Evolutionary conservation across 1,140 invertebrate genomes (phyloP).

Genomic region (Drosophila oshimai): DNA sequence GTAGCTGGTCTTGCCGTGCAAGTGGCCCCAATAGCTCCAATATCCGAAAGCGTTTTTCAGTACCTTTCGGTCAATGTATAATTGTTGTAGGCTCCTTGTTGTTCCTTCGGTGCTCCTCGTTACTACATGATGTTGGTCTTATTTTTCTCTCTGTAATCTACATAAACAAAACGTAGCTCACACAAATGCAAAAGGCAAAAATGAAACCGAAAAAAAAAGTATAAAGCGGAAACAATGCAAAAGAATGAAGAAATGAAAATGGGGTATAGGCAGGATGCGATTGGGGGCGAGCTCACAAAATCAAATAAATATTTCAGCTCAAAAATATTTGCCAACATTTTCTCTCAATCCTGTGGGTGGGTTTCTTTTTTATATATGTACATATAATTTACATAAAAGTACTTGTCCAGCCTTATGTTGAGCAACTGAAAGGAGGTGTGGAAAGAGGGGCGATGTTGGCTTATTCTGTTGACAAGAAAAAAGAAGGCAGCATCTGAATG

Average conservation of each 20-base stretch:
- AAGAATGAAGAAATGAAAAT: not conserved
- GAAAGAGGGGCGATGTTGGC: not conserved
- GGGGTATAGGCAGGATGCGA: not conserved
- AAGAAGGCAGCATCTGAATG: slow-evolving; percentile 49
- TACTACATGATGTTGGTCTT: not conserved
- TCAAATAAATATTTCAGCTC: slow-evolving; percentile 67
- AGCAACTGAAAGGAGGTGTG: slow-evolving; percentile 55
- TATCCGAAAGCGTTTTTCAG: too few species aligned
- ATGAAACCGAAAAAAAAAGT: slow-evolving; percentile 6
- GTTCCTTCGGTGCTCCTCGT: too few species aligned
- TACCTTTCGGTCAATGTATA: too few species aligned
- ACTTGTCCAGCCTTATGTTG: slow-evolving; percentile 34
- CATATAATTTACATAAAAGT: not conserved
- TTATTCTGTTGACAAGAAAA: slow-evolving; percentile 37
- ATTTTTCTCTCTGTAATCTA: not conserved
- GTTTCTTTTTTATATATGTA: not conserved
- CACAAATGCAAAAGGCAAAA: slow-evolving; percentile 6
- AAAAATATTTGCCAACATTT: slow-evolving; percentile 53
- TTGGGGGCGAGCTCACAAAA: slow-evolving; percentile 20
- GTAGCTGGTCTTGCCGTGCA: too few species aligned
- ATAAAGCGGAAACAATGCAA: slow-evolving; percentile 38
- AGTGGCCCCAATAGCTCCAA: too few species aligned
- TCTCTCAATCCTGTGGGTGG: not conserved
- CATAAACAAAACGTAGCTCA: slow-evolving; percentile 15
- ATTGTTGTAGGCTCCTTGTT: too few species aligned